Percentiles rank a stretch among this genome's conserved stretches.
phyloP scores from a whole-genome alignment of 2,113 vertebrate species.

The Calidris pygmaea region DNA sequence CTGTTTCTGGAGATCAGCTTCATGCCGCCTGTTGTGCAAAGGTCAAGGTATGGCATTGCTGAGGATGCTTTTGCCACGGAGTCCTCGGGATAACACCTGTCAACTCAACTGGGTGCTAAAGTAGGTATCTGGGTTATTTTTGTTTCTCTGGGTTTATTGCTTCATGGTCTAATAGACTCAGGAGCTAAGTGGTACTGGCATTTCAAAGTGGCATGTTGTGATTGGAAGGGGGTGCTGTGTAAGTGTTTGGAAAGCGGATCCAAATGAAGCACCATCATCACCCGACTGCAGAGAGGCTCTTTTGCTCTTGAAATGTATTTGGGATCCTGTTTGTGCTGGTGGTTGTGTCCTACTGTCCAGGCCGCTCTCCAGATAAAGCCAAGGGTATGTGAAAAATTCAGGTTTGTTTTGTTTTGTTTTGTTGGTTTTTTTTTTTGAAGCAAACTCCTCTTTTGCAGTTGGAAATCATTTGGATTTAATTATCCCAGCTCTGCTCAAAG shows the following conservation, averaged over 20 bases:
- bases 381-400: conserved; percentile 37
- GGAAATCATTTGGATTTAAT: background rate
- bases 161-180: conserved; percentile 52
- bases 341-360: conserved; percentile 28
- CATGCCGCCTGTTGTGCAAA: background rate
- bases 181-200: conserved; percentile 52
- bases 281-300: background rate
- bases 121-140: conserved; percentile 58
- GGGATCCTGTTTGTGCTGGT: conserved; percentile 25
- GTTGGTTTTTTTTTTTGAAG: background rate
- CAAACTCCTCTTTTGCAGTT: conserved; percentile 5
- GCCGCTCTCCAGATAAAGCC: conserved; percentile 28
- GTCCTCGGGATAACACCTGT: conserved; percentile 11
- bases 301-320: conserved; percentile 20
- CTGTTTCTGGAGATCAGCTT: background rate
- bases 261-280: background rate
- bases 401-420: background rate
- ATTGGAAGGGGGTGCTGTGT: conserved; percentile 49
- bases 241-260: conserved; percentile 57
- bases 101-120: conserved; percentile 23
- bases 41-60: background rate
- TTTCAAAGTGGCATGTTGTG: conserved; percentile 62
- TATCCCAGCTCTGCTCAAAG: background rate
- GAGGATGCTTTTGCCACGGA: conserved; percentile 14
- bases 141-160: conserved; percentile 30